These are phyloP conservation scores for Quadriops clusia DNA, from an alignment of 2,888 invertebrate species.

Conservation along the genomic window DNA sequence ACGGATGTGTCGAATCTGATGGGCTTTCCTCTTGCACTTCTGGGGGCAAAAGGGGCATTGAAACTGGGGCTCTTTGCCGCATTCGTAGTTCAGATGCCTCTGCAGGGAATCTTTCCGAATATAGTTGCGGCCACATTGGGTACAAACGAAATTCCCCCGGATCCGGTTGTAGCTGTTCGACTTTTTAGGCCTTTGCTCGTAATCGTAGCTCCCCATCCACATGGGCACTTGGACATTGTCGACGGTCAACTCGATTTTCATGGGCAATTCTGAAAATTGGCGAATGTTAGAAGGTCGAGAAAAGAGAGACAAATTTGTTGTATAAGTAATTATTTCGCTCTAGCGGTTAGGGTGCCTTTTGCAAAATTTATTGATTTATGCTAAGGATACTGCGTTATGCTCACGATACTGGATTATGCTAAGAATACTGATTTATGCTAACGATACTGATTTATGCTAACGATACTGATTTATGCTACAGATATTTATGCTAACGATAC, in stretches of 20 bases:
- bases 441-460: too few relatives aligned
- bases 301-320: too few relatives aligned
- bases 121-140: constrained; percentile 66
- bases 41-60: constrained; percentile 59
- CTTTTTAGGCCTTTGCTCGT: constrained; percentile 16
- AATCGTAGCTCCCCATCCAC: too few relatives aligned
- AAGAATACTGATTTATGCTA: too few relatives aligned
- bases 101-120: constrained; percentile 66
- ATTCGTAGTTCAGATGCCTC: constrained; percentile 66
- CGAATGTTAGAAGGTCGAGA: too few relatives aligned
- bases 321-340: too few relatives aligned
- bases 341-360: too few relatives aligned
- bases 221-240: constrained; percentile 17
- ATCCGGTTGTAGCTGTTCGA: constrained; percentile 36
- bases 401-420: too few relatives aligned
- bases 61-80: constrained; percentile 58
- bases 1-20: constrained; percentile 43
- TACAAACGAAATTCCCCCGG: constrained; percentile 44
- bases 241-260: constrained; percentile 28
- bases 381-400: too few relatives aligned
- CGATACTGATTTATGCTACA: too few relatives aligned
- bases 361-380: too few relatives aligned
- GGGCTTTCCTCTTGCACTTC: constrained; percentile 54
- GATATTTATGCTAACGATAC: too few relatives aligned
- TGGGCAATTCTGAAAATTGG: constrained; percentile 24